These are phyloP conservation scores for Metopolophium dirhodum DNA, from an alignment of 1,140 invertebrate genomes.

Conservation along the genomic window DNA sequence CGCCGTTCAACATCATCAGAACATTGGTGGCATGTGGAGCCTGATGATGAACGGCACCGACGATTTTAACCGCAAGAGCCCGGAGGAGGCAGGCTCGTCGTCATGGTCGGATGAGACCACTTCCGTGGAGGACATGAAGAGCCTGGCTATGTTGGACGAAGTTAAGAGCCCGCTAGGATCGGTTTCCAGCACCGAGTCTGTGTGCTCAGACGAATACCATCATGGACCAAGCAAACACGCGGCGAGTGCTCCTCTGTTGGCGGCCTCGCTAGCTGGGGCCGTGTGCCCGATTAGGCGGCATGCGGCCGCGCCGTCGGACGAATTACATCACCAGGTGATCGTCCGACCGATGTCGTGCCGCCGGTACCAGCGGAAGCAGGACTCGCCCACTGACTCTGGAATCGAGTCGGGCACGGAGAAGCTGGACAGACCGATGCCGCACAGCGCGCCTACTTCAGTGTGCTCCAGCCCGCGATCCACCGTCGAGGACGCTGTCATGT, in stretches of 20 bases:
- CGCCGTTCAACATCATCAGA: slow-evolving; percentile 14
- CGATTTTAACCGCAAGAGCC: slow-evolving; percentile 66
- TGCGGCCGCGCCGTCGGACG: slow-evolving; percentile 76
- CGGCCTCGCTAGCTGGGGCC: slow-evolving; percentile 77
- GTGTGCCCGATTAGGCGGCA: slow-evolving; percentile 70
- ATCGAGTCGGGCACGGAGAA: slow-evolving; percentile 92
- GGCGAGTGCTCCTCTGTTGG: slow-evolving; percentile 73
- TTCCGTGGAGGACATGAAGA: slow-evolving; percentile 72
- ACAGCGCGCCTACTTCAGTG: slow-evolving; percentile 76
- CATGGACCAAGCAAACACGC: slow-evolving; percentile 65
- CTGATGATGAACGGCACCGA: slow-evolving; percentile 60
- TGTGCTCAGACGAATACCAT: slow-evolving; percentile 70
- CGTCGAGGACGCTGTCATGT: slow-evolving; percentile 71
- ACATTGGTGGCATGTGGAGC: slow-evolving; percentile 65
- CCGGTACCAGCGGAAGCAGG: slow-evolving; percentile 71
- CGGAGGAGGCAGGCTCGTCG: slow-evolving; percentile 64
- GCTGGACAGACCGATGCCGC: slow-evolving; percentile 71
- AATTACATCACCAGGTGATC: slow-evolving; percentile 63
- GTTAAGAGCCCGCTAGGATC: slow-evolving; percentile 83
- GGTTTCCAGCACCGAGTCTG: slow-evolving; percentile 83
- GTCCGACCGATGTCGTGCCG: slow-evolving; percentile 59
- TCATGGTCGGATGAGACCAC: slow-evolving; percentile 74
- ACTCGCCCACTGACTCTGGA: slow-evolving; percentile 89
- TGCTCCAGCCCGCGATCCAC: slow-evolving; percentile 87
- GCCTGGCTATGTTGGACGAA: slow-evolving; percentile 77